These are phyloP conservation scores for Oreocharis arfaki DNA, from an alignment of 2,113 vertebrate genomes.

Conservation along the genomic window DNA sequence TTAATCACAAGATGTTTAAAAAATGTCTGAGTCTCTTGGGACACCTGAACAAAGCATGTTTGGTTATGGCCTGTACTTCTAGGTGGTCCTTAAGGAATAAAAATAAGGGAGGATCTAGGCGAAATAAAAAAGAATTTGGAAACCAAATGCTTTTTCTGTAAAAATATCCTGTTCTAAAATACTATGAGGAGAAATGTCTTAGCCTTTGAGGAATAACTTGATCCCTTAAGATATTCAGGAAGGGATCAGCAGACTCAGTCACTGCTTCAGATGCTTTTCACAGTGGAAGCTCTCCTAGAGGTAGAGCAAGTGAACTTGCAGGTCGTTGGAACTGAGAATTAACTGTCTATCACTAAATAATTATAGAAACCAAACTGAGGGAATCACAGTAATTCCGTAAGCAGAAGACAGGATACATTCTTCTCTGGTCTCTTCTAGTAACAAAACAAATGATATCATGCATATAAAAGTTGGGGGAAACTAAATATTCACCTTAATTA, in stretches of 20 bases:
- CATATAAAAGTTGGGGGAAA: neutral
- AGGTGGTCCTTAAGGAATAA: neutral
- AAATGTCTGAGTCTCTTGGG: neutral
- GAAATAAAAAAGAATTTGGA: neutral
- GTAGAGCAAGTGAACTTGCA: neutral
- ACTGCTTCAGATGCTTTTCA: neutral
- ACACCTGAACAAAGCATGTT: neutral
- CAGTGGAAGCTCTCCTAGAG: neutral
- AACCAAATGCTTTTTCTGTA: neutral
- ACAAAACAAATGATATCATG: neutral
- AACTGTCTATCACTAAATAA: neutral
- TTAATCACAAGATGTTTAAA: neutral
- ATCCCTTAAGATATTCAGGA: neutral
- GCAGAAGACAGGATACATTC: neutral
- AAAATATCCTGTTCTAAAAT: neutral
- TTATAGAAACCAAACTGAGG: neutral
- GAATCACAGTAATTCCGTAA: neutral
- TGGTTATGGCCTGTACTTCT: neutral
- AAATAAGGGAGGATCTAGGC: neutral
- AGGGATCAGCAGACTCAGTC: neutral
- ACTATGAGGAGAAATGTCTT: neutral
- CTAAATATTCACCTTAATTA: constrained; percentile 20
- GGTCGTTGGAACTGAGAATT: neutral
- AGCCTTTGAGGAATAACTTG: neutral
- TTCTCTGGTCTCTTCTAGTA: neutral